Percentiles rank a stretch among this genome's conserved stretches.
phyloP scores from a whole-genome alignment of 2,797 vertebrate genomes.

The Glossophaga mutica region DNA sequence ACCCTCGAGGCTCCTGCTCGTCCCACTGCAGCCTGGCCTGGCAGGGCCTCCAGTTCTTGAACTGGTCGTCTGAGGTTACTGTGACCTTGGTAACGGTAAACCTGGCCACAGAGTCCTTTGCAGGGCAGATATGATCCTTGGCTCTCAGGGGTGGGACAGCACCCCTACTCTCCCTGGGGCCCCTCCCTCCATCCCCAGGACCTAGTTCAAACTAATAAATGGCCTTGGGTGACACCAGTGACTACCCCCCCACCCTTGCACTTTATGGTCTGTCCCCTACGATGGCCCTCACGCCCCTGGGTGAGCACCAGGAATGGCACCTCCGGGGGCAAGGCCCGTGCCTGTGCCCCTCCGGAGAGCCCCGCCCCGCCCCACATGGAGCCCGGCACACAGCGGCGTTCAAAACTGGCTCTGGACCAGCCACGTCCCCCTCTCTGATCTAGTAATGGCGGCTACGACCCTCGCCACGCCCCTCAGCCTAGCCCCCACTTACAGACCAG shows the following conservation, averaged over 20 bases:
- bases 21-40: background rate
- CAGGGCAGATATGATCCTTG: background rate
- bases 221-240: background rate
- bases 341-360: background rate
- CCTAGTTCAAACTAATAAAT: background rate
- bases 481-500: background rate
- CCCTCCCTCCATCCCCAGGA: background rate
- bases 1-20: background rate
- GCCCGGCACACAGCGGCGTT: background rate
- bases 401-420: background rate
- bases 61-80: background rate
- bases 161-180: background rate
- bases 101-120: background rate
- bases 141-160: too few relatives aligned
- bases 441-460: background rate
- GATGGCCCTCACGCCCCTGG: fast-evolving
- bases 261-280: background rate
- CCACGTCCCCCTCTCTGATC: background rate
- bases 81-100: too few relatives aligned
- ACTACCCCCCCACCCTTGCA: background rate
- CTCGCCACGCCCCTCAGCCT: background rate
- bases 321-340: background rate
- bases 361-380: background rate
- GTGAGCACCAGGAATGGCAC: background rate
- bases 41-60: background rate